Conservation (phyloP, 2,888 invertebrate species). For the Caenorhabditis sulstoni region DNA sequence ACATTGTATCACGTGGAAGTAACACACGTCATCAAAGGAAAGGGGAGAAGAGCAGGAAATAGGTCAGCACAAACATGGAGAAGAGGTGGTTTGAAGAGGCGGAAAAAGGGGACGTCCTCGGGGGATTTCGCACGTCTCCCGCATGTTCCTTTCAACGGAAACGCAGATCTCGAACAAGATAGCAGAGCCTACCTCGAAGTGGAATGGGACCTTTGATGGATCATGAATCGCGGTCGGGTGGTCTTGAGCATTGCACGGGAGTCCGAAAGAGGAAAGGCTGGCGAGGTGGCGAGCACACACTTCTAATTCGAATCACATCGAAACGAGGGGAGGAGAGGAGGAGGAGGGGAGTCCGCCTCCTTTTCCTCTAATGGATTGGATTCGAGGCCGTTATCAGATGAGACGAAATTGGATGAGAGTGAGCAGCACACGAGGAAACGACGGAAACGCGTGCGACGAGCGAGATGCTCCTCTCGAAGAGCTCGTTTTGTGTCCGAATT, state of each 20-base stretch:
- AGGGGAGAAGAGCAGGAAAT: background rate
- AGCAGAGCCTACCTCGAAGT: constrained; percentile 36
- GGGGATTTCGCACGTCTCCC: background rate
- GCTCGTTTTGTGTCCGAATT: constrained; percentile 14
- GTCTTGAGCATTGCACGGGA: constrained; percentile 27
- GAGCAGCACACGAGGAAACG: background rate
- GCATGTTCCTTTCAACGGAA: constrained; percentile 10
- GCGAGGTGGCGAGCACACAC: background rate
- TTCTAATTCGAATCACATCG: constrained; percentile 49
- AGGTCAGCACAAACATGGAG: background rate
- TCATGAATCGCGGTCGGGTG: constrained; percentile 36
- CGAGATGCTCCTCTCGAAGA: constrained; percentile 3
- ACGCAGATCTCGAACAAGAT: background rate
- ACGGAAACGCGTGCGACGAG: constrained; percentile 20
- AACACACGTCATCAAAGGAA: background rate
- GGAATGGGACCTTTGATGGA: constrained; percentile 40
- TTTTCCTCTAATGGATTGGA: constrained; percentile 48
- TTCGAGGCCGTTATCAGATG: constrained; percentile 39
- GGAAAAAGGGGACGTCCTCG: background rate
- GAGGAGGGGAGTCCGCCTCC: constrained; percentile 21
- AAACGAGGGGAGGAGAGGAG: background rate
- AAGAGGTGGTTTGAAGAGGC: background rate
- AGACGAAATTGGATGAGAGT: constrained; percentile 37
- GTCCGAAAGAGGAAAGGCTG: background rate
- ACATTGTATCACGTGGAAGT: background rate